Conservation (phyloP, 2,113 vertebrate species). For the Oncorhynchus mykiss region DNA sequence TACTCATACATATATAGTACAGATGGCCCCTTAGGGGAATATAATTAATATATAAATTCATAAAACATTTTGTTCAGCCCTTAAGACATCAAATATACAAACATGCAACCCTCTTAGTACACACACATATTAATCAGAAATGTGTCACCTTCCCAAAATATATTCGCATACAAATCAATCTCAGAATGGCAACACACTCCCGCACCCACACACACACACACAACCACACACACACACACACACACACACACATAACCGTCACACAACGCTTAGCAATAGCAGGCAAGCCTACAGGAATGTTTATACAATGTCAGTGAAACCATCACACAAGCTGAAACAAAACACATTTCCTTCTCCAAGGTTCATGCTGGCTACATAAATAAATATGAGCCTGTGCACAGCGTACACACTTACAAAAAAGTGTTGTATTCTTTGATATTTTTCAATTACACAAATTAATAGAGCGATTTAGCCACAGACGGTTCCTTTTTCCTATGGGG, state of each 20-base stretch:
- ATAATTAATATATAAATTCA: too few relatives aligned
- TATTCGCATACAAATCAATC: too few relatives aligned
- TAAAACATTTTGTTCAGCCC: too few relatives aligned
- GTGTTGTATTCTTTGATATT: conserved; percentile 35
- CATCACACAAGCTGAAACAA: not conserved
- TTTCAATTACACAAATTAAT: conserved; percentile 57
- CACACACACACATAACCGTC: not conserved
- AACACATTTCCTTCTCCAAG: not conserved
- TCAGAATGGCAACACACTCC: too few relatives aligned
- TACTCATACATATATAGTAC: too few relatives aligned
- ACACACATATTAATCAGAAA: too few relatives aligned
- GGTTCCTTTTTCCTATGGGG: conserved; percentile 45
- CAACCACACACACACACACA: conserved; percentile 3
- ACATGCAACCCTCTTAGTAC: too few relatives aligned
- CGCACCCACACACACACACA: not conserved
- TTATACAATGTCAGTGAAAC: not conserved
- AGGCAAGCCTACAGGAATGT: too few relatives aligned
- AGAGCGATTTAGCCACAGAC: conserved; percentile 39
- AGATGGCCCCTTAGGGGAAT: too few relatives aligned
- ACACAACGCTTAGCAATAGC: too few relatives aligned
- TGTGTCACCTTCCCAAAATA: too few relatives aligned
- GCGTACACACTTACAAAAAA: not conserved
- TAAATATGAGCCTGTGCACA: not conserved
- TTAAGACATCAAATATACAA: too few relatives aligned
- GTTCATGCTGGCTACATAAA: not conserved